phyloP scores from a whole-genome alignment of 64 coral and sea anemone genomes.

The Cladopsammia gracilis region DNA sequence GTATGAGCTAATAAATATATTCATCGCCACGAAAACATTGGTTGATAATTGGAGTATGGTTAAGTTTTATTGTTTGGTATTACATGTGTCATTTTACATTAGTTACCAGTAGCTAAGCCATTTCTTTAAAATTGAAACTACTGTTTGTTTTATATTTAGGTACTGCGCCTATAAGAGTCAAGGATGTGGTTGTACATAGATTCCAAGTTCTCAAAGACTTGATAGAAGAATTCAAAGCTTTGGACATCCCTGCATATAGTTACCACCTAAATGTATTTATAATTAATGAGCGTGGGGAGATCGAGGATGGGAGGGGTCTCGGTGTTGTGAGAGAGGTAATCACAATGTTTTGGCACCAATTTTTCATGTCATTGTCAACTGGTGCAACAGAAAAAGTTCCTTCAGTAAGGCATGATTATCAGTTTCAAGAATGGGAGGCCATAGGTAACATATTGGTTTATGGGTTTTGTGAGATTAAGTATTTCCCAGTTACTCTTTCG shows the following conservation, averaged over 20 bases:
- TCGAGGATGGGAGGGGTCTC: constrained; percentile 56
- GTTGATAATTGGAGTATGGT: constrained; percentile 21
- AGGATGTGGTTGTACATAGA: constrained; percentile 72
- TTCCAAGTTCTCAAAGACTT: constrained; percentile 62
- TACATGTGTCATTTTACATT: constrained; percentile 17
- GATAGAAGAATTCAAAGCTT: constrained; percentile 60
- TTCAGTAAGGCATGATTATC: constrained; percentile 65
- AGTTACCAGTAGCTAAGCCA: constrained; percentile 33
- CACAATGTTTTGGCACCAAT: constrained; percentile 71
- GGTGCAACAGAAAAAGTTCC: constrained; percentile 71
- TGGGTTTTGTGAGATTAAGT: constrained; percentile 53
- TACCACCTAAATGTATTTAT: constrained; percentile 60
- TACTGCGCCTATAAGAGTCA: constrained; percentile 15
- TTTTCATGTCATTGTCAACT: constrained; percentile 51
- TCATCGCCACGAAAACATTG: constrained; percentile 46
- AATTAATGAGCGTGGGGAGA: constrained; percentile 63
- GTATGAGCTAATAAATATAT: constrained; percentile 67
- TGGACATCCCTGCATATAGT: constrained; percentile 47
- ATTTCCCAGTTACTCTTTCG: constrained; percentile 64
- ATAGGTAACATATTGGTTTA: constrained; percentile 66
- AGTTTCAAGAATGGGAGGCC: constrained; percentile 70
- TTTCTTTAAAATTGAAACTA: constrained; percentile 58
- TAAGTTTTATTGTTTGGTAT: neutral
- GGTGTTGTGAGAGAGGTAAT: constrained; percentile 67
- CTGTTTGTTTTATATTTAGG: constrained; percentile 47